phyloP scores from a whole-genome alignment of 2,888 invertebrate species.

The Sphaerophoria rueppellii region DNA sequence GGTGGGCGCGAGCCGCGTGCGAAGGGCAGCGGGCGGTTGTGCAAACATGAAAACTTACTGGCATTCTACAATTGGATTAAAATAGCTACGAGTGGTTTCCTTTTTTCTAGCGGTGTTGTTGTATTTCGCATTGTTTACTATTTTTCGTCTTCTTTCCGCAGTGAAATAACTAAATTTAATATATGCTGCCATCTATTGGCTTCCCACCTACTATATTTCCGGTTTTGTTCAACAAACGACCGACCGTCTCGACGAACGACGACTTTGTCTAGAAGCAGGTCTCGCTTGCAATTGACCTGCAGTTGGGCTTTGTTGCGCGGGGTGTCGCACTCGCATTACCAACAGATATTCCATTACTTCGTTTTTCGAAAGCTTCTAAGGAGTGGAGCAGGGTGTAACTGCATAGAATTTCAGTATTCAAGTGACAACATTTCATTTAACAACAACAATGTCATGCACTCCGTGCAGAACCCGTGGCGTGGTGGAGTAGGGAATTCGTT shows the following conservation, averaged over 20 bases:
- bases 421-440: constrained; percentile 47
- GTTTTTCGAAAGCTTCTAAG: neutral
- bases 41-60: constrained; percentile 69
- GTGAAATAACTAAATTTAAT: constrained; percentile 54
- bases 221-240: constrained; percentile 24
- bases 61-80: constrained; percentile 73
- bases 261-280: constrained; percentile 68
- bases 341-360: constrained; percentile 56
- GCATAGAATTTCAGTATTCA: constrained; percentile 56
- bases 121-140: constrained; percentile 56
- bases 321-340: constrained; percentile 40
- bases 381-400: constrained; percentile 34
- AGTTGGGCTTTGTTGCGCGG: constrained; percentile 51
- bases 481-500: constrained; percentile 25
- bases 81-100: constrained; percentile 69
- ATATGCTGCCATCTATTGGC: constrained; percentile 68
- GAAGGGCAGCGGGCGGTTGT: constrained; percentile 19
- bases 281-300: constrained; percentile 71
- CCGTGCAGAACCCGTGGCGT: constrained; percentile 31
- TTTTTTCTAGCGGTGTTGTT: constrained; percentile 63
- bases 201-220: constrained; percentile 69
- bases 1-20: neutral
- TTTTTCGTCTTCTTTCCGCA: constrained; percentile 45
- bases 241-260: constrained; percentile 38
- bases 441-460: neutral